Conservation (phyloP, 2,888 invertebrate genomes). For the Cyrtodaria siliqua region DNA sequence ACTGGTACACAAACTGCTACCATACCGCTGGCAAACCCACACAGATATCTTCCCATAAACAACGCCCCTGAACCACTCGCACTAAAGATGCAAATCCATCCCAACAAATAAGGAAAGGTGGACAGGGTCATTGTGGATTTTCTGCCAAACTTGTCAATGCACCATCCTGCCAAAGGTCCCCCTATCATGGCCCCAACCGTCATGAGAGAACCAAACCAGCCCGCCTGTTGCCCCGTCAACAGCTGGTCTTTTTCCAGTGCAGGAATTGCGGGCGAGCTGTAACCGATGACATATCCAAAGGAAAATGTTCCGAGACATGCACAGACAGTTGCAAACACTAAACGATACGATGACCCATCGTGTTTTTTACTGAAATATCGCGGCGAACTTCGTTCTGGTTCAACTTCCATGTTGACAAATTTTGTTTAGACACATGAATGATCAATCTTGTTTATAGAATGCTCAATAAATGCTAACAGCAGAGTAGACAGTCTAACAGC, state of each 20-base stretch:
- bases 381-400: conserved; percentile 22
- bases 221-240: conserved; percentile 58
- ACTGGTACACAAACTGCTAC: conserved; percentile 95
- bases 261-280: conserved; percentile 84
- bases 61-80: conserved; percentile 85
- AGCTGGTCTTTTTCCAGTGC: conserved; percentile 75
- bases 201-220: conserved; percentile 84
- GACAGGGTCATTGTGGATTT: conserved; percentile 88
- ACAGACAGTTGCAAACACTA: conserved; percentile 70
- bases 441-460: too few species aligned
- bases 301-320: conserved; percentile 80
- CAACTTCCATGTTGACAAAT: not conserved
- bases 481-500: too few species aligned
- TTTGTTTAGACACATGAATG: too few species aligned
- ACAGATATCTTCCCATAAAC: conserved; percentile 92
- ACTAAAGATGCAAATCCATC: conserved; percentile 94
- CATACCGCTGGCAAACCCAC: conserved; percentile 92
- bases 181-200: conserved; percentile 88
- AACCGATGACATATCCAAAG: conserved; percentile 84
- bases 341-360: conserved; percentile 73
- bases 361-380: conserved; percentile 71
- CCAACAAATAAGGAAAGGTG: conserved; percentile 90
- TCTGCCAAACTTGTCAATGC: conserved; percentile 91
- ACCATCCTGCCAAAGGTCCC: conserved; percentile 90
- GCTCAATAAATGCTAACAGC: too few species aligned